Conservation (phyloP, 1,140 invertebrate species). For the Agrypnia vestita region DNA sequence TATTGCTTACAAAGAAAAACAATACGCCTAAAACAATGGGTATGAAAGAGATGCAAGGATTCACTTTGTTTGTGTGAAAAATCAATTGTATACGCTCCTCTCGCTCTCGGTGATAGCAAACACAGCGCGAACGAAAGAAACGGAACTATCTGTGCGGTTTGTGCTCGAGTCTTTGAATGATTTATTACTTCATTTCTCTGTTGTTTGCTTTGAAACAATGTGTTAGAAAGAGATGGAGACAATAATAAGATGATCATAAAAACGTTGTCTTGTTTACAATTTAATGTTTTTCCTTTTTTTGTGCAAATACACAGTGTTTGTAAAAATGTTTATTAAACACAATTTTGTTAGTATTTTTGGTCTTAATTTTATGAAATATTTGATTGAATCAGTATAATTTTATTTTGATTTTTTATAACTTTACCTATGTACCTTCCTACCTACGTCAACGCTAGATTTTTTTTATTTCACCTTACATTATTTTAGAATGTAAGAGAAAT, state of each 20-base stretch:
- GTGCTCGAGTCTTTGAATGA: not conserved
- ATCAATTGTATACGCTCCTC: not conserved
- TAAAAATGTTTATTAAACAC: not conserved
- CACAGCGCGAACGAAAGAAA: not conserved
- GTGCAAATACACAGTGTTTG: not conserved
- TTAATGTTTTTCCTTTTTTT: not conserved
- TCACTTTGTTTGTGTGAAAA: not conserved
- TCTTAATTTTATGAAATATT: too few relatives aligned
- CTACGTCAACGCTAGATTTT: too few relatives aligned
- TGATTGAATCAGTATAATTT: too few relatives aligned
- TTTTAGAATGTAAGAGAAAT: too few relatives aligned
- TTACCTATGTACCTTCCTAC: too few relatives aligned
- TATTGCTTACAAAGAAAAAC: constrained; percentile 1
- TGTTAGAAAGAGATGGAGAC: not conserved
- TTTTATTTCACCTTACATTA: too few relatives aligned
- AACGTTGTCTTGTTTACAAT: constrained; percentile 24
- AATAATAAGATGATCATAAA: constrained; percentile 28
- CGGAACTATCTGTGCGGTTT: not conserved
- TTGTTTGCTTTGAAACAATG: constrained; percentile 1
- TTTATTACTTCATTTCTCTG: not conserved
- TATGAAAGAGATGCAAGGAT: not conserved
- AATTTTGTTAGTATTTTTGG: not conserved
- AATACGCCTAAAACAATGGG: constrained; percentile 2
- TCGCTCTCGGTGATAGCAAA: not conserved
- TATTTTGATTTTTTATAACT: too few relatives aligned